A percentile compares a stretch with the other conserved stretches of the same genome.
Evolutionary conservation across 2,797 vertebrate species (phyloP).

Genomic region (Sparus aurata): DNA sequence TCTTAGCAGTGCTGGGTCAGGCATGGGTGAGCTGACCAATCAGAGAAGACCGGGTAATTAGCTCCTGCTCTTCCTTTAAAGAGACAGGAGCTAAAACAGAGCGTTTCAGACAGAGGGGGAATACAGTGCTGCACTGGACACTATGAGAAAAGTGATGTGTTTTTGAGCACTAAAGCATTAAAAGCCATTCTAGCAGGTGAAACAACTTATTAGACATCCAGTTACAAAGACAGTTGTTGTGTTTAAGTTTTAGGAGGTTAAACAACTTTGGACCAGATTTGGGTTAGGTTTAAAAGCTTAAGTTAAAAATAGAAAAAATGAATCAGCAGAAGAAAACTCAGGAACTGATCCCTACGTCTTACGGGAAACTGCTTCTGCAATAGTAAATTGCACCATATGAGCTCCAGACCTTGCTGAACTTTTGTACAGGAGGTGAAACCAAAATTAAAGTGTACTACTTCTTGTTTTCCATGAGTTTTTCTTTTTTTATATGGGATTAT

Average conservation of each 20-base stretch:
- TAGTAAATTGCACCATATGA: background rate
- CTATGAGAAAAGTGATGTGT: too few relatives aligned
- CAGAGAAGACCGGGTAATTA: too few relatives aligned
- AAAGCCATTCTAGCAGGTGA: background rate
- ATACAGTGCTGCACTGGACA: too few relatives aligned
- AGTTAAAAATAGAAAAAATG: constrained; percentile 1
- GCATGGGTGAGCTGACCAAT: too few relatives aligned
- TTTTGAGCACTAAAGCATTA: too few relatives aligned
- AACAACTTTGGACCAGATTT: background rate
- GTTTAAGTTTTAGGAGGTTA: background rate
- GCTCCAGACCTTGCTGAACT: background rate
- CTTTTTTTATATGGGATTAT: too few relatives aligned
- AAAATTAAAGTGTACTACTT: background rate
- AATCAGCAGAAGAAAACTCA: background rate
- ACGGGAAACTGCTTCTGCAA: background rate
- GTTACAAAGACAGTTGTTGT: background rate
- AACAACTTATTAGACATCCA: background rate
- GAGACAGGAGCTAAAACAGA: too few relatives aligned
- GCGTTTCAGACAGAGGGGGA: too few relatives aligned
- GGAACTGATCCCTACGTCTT: background rate
- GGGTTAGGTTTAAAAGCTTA: background rate
- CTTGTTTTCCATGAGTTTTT: background rate
- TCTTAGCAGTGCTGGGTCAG: too few relatives aligned
- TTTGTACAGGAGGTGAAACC: background rate
- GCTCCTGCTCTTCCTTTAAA: too few relatives aligned